Base-by-base conservation (phyloP, 2,888 invertebrate species). In the Augochlorella aurata region DNA sequence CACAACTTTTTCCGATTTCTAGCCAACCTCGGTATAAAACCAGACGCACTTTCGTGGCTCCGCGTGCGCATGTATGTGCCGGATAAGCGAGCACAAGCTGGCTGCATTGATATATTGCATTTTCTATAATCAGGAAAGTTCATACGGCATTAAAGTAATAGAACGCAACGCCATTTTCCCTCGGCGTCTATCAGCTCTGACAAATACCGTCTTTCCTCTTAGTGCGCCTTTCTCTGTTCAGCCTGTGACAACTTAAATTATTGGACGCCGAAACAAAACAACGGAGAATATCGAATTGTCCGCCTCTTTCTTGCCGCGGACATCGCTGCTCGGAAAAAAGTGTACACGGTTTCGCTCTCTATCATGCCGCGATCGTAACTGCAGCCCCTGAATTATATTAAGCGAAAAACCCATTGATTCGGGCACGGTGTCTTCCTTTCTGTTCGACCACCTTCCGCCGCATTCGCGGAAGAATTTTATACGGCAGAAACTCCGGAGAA, bases 191-290 rank as follows among this genome's bases (percentile, higher is more conserved):
- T 0, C 7, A 12, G 58, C 1, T 7, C 24, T 14, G 58, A 58
- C 58, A 58, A 58, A 58, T 58, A 58, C 58, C 14, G 24, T 58
- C 58, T 58, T 58, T 58, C 58, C 14, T 58, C 14, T 58, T 58
- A 58, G 14, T 24, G 24, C 21, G 1, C 21, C 54, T 54, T 21
- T 21, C 5, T 21, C 24, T 58, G 24, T 58, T 24, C 58, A 7
- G 58, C 24, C 1, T 2, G 58, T 14, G 58, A 58, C 24, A 24
- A n/a, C 24, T 24, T 4, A 24, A 24, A 58, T 58, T 58, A 58
- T 24, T 58, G 24, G 14, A 58, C 24, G 24, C 24, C 24, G 58
- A 24, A 58, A 58, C 58, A 4, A 58, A 58, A 24, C 12, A 24
- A 58, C 58, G 14, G 14, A 12, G 58, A 58, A 58, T 58, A 24